Percentiles rank a stretch among this genome's conserved stretches.
Conservation (phyloP, 2,113 vertebrate genomes). For the Ondatra zibethicus region DNA sequence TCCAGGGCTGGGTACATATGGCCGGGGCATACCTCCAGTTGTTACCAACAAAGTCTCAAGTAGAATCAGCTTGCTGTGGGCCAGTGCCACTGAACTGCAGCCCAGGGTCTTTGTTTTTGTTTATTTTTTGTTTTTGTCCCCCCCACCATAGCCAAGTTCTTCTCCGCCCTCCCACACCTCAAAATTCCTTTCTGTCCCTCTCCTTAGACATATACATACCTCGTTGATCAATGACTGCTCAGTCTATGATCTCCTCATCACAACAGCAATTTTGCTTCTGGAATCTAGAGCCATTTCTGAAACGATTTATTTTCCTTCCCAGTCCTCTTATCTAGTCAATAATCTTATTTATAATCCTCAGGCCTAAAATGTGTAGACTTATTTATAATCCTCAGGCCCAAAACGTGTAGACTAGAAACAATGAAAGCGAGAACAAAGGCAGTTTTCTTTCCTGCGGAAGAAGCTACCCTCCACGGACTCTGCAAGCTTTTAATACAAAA, state of each 20-base stretch:
- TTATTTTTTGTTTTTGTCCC: not conserved
- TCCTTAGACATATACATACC: constrained; percentile 4
- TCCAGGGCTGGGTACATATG: not conserved
- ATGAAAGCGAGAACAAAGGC: constrained; percentile 39
- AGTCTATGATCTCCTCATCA: constrained; percentile 1
- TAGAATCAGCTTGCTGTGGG: not conserved
- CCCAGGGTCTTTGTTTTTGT: not conserved
- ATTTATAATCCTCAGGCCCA: constrained; percentile 16
- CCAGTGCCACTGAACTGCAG: not conserved
- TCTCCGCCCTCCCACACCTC: not conserved
- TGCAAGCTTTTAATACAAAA: not conserved
- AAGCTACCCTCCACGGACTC: not conserved
- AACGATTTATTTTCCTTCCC: constrained; percentile 19
- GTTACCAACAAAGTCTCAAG: not conserved
- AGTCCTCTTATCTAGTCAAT: constrained; percentile 12
- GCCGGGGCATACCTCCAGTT: not conserved
- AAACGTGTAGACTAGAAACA: constrained; percentile 43
- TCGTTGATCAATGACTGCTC: not conserved
- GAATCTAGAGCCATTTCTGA: constrained; percentile 7
- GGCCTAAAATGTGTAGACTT: not conserved
- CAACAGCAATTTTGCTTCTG: not conserved
- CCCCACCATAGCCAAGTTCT: not conserved
- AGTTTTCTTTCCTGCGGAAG: constrained; percentile 41
- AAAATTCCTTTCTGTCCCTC: constrained; percentile 38
- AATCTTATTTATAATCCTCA: constrained; percentile 44